These are phyloP conservation scores for Morphnarchus princeps DNA, from an alignment of 2,113 vertebrate species.

Conservation along the genomic window DNA sequence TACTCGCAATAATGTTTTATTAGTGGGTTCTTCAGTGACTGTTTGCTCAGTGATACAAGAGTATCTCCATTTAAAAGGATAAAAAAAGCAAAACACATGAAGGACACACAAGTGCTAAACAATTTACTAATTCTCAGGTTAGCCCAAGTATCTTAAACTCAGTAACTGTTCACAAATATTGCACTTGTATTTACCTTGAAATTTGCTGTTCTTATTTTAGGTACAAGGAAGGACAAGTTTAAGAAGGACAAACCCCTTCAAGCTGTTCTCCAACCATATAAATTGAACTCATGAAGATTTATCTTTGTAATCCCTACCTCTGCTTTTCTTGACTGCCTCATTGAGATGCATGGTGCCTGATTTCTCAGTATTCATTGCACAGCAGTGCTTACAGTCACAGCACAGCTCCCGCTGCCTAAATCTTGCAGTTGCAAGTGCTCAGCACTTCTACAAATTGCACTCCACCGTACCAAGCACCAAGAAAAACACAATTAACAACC, in stretches of 20 bases:
- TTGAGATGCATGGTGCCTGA: background rate
- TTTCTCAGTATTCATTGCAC: background rate
- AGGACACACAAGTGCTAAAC: background rate
- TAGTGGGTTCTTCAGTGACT: background rate
- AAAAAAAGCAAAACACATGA: background rate
- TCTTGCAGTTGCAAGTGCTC: background rate
- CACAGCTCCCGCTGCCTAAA: slow-evolving; percentile 1
- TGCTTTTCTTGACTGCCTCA: background rate
- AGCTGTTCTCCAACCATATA: background rate
- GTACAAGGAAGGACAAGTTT: background rate
- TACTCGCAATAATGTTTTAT: background rate
- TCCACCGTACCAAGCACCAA: background rate
- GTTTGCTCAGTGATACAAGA: background rate
- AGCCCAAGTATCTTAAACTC: background rate
- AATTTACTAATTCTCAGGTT: background rate
- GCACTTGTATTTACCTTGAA: background rate
- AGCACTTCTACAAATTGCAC: background rate
- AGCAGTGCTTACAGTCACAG: background rate
- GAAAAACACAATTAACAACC: background rate
- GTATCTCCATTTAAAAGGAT: background rate
- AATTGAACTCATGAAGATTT: background rate
- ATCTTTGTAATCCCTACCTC: background rate
- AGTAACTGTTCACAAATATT: background rate
- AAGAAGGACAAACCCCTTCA: background rate
- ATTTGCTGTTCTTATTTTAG: background rate